These are phyloP conservation scores for Pristionchus mayeri DNA, from an alignment of 2,888 invertebrate genomes.

Conservation along the genomic window DNA sequence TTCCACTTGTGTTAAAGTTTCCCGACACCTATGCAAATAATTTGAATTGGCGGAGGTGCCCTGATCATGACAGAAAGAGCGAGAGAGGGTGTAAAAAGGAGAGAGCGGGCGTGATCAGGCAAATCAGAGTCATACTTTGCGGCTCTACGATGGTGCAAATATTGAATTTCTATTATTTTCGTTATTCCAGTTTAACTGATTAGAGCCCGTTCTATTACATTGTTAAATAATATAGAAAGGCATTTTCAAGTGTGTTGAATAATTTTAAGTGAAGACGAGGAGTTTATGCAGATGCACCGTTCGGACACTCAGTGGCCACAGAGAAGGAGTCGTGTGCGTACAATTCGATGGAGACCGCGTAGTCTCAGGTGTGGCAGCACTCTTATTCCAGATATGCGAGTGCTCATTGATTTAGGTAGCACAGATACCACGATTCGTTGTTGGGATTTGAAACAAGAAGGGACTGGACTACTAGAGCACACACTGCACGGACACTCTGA, in stretches of 20 bases:
- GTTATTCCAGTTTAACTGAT: too few relatives aligned
- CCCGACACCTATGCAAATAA: too few relatives aligned
- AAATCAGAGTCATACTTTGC: too few relatives aligned
- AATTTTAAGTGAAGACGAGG: too few relatives aligned
- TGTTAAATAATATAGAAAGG: too few relatives aligned
- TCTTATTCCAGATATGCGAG: not conserved
- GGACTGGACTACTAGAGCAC: constrained; percentile 71
- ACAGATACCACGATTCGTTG: constrained; percentile 80
- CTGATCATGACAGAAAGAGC: too few relatives aligned
- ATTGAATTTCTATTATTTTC: too few relatives aligned
- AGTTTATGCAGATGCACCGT: constrained; percentile 77
- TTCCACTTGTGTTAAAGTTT: not conserved
- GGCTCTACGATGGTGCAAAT: too few relatives aligned
- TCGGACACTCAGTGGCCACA: constrained; percentile 80
- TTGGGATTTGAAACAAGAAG: constrained; percentile 79
- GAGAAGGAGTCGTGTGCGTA: constrained; percentile 79
- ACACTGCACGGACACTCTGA: constrained; percentile 79
- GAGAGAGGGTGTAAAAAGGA: too few relatives aligned
- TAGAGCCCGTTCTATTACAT: not conserved
- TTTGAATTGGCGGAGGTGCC: too few relatives aligned
- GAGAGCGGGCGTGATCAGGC: too few relatives aligned
- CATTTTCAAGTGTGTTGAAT: too few relatives aligned
- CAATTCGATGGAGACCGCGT: constrained; percentile 80
- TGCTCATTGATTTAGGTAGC: not conserved
- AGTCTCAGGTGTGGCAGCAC: constrained; percentile 77